phyloP scores from a whole-genome alignment of 1,140 invertebrate species.

The Panulirus ornatus region DNA sequence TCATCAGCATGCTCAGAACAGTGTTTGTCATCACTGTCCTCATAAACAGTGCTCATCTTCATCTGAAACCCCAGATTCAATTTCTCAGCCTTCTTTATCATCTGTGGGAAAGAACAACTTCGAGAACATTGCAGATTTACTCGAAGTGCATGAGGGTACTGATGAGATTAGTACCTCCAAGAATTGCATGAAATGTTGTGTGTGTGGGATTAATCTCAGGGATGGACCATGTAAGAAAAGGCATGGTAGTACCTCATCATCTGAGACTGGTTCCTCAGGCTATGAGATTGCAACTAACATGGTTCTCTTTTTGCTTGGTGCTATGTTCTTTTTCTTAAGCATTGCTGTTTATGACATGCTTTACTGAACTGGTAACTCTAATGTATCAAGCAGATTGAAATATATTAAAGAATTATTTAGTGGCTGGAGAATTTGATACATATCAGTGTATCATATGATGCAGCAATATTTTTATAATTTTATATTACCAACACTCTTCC shows the following conservation, averaged over 20 bases:
- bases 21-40: not conserved
- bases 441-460: not conserved
- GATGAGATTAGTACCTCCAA: not conserved
- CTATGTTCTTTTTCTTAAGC: conserved; percentile 2
- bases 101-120: not conserved
- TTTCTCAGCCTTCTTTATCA: not conserved
- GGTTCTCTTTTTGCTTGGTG: not conserved
- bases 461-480: not conserved
- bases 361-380: not conserved
- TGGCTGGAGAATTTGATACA: not conserved
- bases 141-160: not conserved
- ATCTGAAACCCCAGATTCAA: not conserved
- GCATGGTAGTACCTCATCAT: not conserved
- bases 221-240: not conserved
- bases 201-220: not conserved
- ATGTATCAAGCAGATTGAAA: not conserved
- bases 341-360: not conserved
- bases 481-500: not conserved
- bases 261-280: not conserved
- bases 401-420: not conserved
- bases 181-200: not conserved
- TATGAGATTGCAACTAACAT: not conserved
- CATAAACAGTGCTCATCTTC: not conserved
- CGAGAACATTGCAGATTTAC: not conserved
- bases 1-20: not conserved